Base-by-base conservation (phyloP, 2,797 vertebrate species). In the Coranthus polyacanthus region DNA sequence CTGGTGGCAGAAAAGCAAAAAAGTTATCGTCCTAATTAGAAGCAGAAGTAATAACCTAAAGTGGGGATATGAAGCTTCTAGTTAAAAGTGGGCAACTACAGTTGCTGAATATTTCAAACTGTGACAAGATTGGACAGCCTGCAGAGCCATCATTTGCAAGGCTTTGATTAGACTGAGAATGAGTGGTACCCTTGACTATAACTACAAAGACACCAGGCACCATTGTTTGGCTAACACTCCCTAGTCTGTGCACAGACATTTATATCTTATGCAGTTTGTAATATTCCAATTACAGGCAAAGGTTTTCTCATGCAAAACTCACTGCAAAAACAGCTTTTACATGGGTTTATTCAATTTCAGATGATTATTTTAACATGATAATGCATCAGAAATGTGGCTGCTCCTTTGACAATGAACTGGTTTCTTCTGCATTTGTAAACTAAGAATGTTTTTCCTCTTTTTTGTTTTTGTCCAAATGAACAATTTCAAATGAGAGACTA, bases 201-300 rank as follows among this genome's bases (percentile, higher is more conserved):
- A 52, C 15, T 42, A 7, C 42, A 71, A 52, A 21, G 15, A 46
- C 41, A 29, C 26, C 68, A 17, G 65, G 64, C 75, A 60, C 51
- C 29, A 42, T 18, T 61, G 54, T 66, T 64, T 70, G 58, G 21
- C 74, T 58, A 15, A 77, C 58, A 59, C 53, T 79, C 45, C 58
- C 20, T 34, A 43, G 69, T 62, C 50, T 50, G 67, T 59, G 52
- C 52, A 64, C 49, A 72, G 45, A 49, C 21, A 1, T 74, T 50
- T 67, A 21, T 59, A 74, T 85, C 82, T 83, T 87, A 84, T 91
- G 86, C 89, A 92, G 80, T 81, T 87, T 71, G 64, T 77, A 59
- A 74, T 78, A 43, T 66, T 70, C 57, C 75, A 64, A 36, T 69
- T 61, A 64, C 60, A 64, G 46, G 18, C 72, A 65, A 79, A n/a